phyloP scores from a whole-genome alignment of 2,113 vertebrate genomes.

The Phodopus roborovskii region DNA sequence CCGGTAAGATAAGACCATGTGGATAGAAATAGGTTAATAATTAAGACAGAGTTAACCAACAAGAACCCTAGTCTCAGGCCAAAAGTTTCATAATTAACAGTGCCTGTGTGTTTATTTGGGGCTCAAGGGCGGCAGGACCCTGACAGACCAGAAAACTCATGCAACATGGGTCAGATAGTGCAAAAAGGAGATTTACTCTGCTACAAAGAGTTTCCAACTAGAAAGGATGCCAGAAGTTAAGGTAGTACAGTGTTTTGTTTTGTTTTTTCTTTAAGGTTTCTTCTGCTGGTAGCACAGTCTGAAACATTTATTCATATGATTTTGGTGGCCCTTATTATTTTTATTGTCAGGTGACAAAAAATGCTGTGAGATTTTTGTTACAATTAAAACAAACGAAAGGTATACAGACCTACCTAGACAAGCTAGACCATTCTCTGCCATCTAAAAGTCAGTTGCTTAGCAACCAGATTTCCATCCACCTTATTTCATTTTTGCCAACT shows the following conservation, averaged over 20 bases:
- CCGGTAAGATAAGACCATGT: too few species aligned
- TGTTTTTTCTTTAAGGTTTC: neutral
- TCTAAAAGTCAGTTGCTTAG: neutral
- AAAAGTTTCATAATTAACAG: too few species aligned
- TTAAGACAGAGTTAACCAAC: too few species aligned
- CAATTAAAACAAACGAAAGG: neutral
- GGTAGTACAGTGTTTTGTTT: neutral
- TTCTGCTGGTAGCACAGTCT: neutral
- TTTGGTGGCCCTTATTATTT: neutral
- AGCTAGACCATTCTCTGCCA: neutral
- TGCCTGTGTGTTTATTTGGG: too few species aligned
- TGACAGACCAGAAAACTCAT: too few species aligned
- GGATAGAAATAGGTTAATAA: too few species aligned
- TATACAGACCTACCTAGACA: neutral
- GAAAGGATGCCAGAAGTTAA: neutral
- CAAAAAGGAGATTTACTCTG: neutral
- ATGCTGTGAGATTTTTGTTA: neutral
- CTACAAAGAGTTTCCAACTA: neutral
- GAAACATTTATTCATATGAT: neutral
- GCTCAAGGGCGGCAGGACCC: too few species aligned
- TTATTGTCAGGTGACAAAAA: neutral
- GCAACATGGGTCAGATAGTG: too few species aligned
- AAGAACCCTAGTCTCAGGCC: too few species aligned
- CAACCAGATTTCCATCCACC: too few species aligned
- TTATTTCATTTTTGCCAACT: neutral